Evolutionary conservation across 2,888 invertebrate species (phyloP).

Genomic region (Portevinia maculata): DNA sequence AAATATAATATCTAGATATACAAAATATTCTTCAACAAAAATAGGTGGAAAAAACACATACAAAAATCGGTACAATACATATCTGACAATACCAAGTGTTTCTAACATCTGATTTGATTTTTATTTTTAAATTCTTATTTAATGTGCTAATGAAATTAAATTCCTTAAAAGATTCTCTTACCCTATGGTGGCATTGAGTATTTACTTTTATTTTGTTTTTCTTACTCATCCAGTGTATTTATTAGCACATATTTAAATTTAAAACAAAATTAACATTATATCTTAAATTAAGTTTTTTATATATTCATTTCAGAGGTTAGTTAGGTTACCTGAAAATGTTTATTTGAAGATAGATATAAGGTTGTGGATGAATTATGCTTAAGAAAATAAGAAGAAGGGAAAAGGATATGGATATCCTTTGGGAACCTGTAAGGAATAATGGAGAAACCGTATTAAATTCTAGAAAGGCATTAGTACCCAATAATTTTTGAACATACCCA

Average conservation of each 20-base stretch:
- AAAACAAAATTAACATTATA: slow-evolving; percentile 22
- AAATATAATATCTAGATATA: neutral
- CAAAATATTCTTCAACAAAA: slow-evolving; percentile 21
- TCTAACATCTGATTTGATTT: slow-evolving; percentile 12
- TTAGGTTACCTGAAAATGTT: slow-evolving; percentile 58
- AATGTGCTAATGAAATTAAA: slow-evolving; percentile 63
- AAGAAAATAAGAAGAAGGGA: slow-evolving; percentile 25
- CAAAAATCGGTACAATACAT: slow-evolving; percentile 19
- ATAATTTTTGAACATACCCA: slow-evolving; percentile 38
- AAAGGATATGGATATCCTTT: slow-evolving; percentile 24
- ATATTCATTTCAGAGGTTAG: neutral
- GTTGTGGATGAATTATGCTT: slow-evolving; percentile 16
- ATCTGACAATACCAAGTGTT: slow-evolving; percentile 9
- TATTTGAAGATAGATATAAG: slow-evolving; percentile 30
- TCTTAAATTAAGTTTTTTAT: neutral
- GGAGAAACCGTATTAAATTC: neutral
- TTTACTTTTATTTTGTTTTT: slow-evolving; percentile 9
- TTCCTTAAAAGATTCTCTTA: slow-evolving; percentile 49
- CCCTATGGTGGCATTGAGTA: slow-evolving; percentile 46
- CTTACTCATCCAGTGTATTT: slow-evolving; percentile 23
- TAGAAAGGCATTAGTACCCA: too few relatives aligned
- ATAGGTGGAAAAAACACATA: slow-evolving; percentile 13
- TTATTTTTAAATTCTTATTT: slow-evolving; percentile 49
- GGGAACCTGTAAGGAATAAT: slow-evolving; percentile 30
- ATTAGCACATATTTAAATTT: slow-evolving; percentile 23